Conservation (phyloP, 2,797 vertebrate genomes). For the Petrocephalus schoutedeni region DNA sequence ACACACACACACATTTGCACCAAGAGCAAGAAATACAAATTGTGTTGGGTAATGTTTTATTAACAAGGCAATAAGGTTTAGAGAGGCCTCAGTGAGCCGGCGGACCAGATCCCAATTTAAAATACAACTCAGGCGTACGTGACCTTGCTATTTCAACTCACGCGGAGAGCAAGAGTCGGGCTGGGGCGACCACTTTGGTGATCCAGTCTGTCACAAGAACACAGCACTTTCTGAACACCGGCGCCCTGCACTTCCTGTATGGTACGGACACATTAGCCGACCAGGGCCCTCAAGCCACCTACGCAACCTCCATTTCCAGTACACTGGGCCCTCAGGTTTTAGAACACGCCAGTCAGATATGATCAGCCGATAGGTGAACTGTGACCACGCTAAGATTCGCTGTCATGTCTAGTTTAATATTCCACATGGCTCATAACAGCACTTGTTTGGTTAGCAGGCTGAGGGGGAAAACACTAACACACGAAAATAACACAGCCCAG, state of each 20-base stretch:
- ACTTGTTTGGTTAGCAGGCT: not conserved
- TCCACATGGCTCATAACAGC: not conserved
- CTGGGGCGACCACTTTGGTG: not conserved
- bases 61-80: not conserved
- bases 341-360: not conserved
- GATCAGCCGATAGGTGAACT: not conserved
- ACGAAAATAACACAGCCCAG: not conserved
- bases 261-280: not conserved
- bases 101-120: not conserved
- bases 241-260: not conserved
- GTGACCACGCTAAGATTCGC: not conserved
- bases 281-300: not conserved
- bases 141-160: not conserved
- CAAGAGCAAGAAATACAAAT: not conserved
- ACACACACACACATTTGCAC: slow-evolving; percentile 26
- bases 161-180: not conserved
- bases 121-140: not conserved
- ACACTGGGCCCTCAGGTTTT: not conserved
- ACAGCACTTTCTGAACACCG: not conserved
- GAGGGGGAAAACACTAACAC: not conserved
- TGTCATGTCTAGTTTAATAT: not conserved
- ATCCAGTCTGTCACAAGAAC: not conserved
- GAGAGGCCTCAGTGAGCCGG: not conserved
- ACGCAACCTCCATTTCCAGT: not conserved
- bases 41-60: slow-evolving; percentile 17